These are phyloP conservation scores for Urophycis tenuis DNA, from an alignment of 2,797 vertebrate genomes.

Conservation along the genomic window DNA sequence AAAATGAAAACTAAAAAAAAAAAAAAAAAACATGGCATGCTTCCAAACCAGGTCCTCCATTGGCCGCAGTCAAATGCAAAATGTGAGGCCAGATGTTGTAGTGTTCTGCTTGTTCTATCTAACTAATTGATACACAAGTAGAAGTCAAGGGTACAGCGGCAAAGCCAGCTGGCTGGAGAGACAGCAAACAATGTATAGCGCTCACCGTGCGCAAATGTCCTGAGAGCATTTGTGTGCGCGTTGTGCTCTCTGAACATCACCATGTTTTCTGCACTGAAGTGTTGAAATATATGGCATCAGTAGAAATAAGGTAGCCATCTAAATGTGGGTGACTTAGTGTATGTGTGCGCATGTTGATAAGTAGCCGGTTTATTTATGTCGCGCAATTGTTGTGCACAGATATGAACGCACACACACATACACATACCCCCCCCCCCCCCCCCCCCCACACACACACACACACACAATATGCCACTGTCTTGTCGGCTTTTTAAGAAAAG, in stretches of 20 bases:
- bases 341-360: neutral
- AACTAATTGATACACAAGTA: neutral
- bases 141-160: neutral
- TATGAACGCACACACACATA: neutral
- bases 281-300: neutral
- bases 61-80: neutral
- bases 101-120: neutral
- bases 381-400: neutral
- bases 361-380: too few relatives aligned
- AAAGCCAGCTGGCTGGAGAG: neutral
- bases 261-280: neutral
- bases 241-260: neutral
- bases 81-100: neutral
- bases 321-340: neutral
- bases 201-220: neutral
- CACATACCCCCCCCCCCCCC: neutral
- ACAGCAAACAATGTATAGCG: neutral
- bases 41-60: neutral
- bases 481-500: neutral
- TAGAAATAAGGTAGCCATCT: neutral
- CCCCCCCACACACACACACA: neutral
- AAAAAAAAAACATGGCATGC: neutral
- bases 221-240: too few relatives aligned
- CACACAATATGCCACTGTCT: neutral
- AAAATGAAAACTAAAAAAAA: neutral